These are phyloP conservation scores for Seira musarum DNA, from an alignment of 2,888 invertebrate genomes.

Conservation along the genomic window DNA sequence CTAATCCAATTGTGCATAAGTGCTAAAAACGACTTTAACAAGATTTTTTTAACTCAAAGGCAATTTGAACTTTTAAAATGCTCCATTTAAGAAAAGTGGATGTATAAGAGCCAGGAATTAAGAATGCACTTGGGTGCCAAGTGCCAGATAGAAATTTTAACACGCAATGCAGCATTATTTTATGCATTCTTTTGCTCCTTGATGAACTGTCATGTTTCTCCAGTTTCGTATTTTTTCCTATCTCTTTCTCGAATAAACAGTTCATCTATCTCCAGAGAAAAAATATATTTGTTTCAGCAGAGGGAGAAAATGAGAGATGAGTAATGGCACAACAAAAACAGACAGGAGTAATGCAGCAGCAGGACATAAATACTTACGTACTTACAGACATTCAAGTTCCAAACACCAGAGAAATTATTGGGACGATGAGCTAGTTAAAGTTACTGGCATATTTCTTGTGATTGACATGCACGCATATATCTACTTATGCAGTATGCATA, in stretches of 20 bases:
- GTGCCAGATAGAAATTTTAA: too few species aligned
- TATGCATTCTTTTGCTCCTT: too few species aligned
- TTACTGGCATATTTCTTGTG: conserved; percentile 51
- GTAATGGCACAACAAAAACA: conserved; percentile 58
- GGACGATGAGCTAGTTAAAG: conserved; percentile 25
- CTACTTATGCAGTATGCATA: conserved; percentile 38
- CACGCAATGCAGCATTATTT: too few species aligned
- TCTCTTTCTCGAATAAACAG: conserved; percentile 26
- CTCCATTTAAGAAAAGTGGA: too few species aligned
- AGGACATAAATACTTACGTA: too few species aligned
- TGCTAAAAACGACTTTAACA: too few species aligned
- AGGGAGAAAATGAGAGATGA: conserved; percentile 39
- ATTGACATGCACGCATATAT: conserved; percentile 69
- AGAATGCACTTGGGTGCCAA: too few species aligned
- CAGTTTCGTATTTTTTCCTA: conserved; percentile 23
- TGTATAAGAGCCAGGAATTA: too few species aligned
- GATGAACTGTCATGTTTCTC: background rate
- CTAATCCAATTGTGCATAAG: too few species aligned
- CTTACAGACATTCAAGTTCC: conserved; percentile 36
- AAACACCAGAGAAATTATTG: conserved; percentile 11
- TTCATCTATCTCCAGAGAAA: conserved; percentile 7
- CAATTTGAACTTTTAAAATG: too few species aligned
- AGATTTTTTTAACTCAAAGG: too few species aligned
- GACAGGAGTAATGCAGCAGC: conserved; percentile 55
- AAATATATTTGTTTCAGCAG: background rate